A percentile compares a stretch with the other conserved stretches of the same genome.
These are phyloP conservation scores for Sitodiplosis mosellana DNA, from an alignment of 1,140 invertebrate species.

Conservation along the genomic window DNA sequence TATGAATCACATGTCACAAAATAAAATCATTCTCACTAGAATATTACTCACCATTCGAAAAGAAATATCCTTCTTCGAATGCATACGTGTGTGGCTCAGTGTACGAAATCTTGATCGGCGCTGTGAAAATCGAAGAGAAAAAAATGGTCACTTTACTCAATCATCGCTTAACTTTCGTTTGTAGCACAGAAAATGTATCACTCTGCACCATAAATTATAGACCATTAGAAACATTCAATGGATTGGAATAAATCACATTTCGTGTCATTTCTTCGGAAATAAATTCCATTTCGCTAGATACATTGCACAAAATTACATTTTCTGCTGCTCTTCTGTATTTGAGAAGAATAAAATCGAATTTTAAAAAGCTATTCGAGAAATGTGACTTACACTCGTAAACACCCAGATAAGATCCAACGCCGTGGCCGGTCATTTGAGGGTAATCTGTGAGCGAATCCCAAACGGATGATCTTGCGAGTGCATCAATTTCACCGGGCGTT, in stretches of 20 bases:
- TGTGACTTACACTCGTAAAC: constrained; percentile 58
- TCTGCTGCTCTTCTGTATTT: too few relatives aligned
- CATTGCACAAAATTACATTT: too few relatives aligned
- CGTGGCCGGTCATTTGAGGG: constrained; percentile 73
- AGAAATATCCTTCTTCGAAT: constrained; percentile 66
- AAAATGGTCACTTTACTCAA: not conserved
- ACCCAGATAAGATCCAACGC: constrained; percentile 69
- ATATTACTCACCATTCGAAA: constrained; percentile 52
- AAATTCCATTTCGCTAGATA: too few relatives aligned
- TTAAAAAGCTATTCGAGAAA: constrained; percentile 9
- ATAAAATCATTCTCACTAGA: too few relatives aligned
- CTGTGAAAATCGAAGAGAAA: constrained; percentile 27
- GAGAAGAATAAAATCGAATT: too few relatives aligned
- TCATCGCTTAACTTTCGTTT: not conserved
- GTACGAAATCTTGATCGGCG: constrained; percentile 47
- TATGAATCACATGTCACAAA: not conserved
- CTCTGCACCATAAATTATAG: too few relatives aligned
- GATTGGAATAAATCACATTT: not conserved
- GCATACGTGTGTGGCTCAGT: constrained; percentile 29
- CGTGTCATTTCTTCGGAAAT: constrained; percentile 16
- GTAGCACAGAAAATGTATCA: too few relatives aligned
- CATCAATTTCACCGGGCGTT: constrained; percentile 47
- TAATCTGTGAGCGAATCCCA: constrained; percentile 72
- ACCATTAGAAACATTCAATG: not conserved
- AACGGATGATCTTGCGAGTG: constrained; percentile 53